Conservation (phyloP, 2,888 invertebrate species). For the Acanthoscelides obtectus region DNA sequence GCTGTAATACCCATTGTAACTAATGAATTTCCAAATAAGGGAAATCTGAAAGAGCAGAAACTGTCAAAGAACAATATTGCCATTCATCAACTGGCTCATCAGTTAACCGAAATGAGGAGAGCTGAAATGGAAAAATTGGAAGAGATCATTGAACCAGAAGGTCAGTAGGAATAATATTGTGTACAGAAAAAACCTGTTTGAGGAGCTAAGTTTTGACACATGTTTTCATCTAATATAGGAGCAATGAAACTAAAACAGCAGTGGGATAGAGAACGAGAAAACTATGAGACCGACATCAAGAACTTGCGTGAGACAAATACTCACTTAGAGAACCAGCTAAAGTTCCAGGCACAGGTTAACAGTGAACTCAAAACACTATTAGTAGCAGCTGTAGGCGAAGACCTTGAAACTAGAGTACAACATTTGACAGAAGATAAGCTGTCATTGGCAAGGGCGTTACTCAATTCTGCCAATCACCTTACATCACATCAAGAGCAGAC, state of each 20-base stretch:
- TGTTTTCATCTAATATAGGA: conserved; percentile 1
- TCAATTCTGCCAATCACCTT: conserved; percentile 80
- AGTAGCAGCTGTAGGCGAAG: conserved; percentile 93
- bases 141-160: conserved; percentile 31
- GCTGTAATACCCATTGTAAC: conserved; percentile 72
- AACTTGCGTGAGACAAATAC: conserved; percentile 64
- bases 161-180: conserved; percentile 28
- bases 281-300: conserved; percentile 58
- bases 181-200: conserved; percentile 1
- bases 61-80: conserved; percentile 48
- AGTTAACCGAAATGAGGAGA: conserved; percentile 66
- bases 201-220: too few species aligned
- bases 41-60: conserved; percentile 31
- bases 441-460: conserved; percentile 76
- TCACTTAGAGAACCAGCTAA: conserved; percentile 73
- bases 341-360: conserved; percentile 85
- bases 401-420: conserved; percentile 84
- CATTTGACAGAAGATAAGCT: conserved; percentile 89
- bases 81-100: conserved; percentile 59
- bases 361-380: conserved; percentile 87
- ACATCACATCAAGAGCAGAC: conserved; percentile 89
- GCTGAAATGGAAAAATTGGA: conserved; percentile 55
- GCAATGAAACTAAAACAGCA: conserved; percentile 24
- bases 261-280: conserved; percentile 50
- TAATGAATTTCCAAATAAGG: conserved; percentile 35